These are phyloP conservation scores for Poecilia latipinna DNA, from an alignment of 2,113 vertebrate species.

Conservation along the genomic window DNA sequence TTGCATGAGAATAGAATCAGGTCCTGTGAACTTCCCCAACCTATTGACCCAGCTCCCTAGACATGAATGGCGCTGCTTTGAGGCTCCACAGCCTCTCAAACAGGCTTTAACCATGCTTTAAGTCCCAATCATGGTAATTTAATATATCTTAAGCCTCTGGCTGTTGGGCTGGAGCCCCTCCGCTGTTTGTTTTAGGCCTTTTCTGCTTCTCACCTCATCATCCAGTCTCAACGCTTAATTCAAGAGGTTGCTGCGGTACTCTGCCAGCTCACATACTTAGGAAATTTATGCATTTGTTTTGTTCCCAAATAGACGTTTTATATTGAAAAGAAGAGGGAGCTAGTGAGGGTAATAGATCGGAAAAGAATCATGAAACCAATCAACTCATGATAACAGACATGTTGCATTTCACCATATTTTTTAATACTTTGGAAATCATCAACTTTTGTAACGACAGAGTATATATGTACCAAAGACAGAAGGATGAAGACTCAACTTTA, in stretches of 20 bases:
- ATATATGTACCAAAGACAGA: too few species aligned
- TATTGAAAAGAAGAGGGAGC: neutral
- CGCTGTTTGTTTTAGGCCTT: slow-evolving; percentile 96
- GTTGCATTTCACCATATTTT: too few species aligned
- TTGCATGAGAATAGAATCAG: slow-evolving; percentile 96
- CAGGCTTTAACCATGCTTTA: slow-evolving; percentile 90
- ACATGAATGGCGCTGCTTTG: slow-evolving; percentile 90
- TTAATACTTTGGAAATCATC: too few species aligned
- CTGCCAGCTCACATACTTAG: slow-evolving; percentile 87
- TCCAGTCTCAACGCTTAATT: slow-evolving; percentile 80
- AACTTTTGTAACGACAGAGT: too few species aligned
- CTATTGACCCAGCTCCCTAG: slow-evolving; percentile 91
- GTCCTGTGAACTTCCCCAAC: slow-evolving; percentile 94
- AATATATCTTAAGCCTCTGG: slow-evolving; percentile 96
- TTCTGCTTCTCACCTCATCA: slow-evolving; percentile 87
- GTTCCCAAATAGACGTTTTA: slow-evolving; percentile 86
- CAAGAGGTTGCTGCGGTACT: slow-evolving; percentile 86
- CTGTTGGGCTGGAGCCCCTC: slow-evolving; percentile 89
- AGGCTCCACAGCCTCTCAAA: slow-evolving; percentile 88
- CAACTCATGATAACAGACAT: too few species aligned
- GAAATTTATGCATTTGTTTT: slow-evolving; percentile 55
- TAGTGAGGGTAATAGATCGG: too few species aligned
- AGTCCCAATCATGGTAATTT: slow-evolving; percentile 99
- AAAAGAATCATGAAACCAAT: too few species aligned
- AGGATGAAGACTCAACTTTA: too few species aligned